Base-by-base conservation (phyloP, 1,140 invertebrate species). In the Pissodes strobi region DNA sequence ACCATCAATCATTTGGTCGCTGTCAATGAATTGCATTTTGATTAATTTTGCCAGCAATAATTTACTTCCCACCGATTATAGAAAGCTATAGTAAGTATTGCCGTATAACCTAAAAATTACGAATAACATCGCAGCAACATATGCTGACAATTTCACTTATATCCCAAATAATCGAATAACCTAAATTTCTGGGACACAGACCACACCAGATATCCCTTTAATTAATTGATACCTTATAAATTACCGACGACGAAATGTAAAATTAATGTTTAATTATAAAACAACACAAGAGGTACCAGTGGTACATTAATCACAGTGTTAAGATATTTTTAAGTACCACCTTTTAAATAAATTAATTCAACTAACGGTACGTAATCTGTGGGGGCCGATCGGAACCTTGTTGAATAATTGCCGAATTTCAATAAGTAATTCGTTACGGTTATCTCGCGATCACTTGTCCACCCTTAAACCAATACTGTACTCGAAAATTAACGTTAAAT, bases 261-360 rank as follows among this genome's bases (percentile, higher is more conserved):
- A 41, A 57, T 43, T 43, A 43, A 51, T 30, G 48, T 52, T 61
- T 46, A 61, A 61, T 61, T 61, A 61, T 46, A 30, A 52, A 41
- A 41, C 13, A 37, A 58, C 41, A 13, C 41, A 19, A 15, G 41
- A 46, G 25, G 25, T 34, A 46, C 53, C 13, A 61, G 12, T 38
- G 19, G 12, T 43, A 52, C 58, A 61, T 61, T 61, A 61, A 61
- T 61, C 58, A 61, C 37, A 19, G 21, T 25, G 30, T 52, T 51
- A 61, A 61, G 58, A 52, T 52, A 52, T 52, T 51, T 61, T 52
- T 61, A 61, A 52, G 46, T 61, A 41, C 58, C 49, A 51, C 58
- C 58, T 59, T 59, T 59, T 59, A 61, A 51, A 61, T 51, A 52
- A 61, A 52, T 61, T 61, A 49, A 51, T 61, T 61, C 46, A 49